Evolutionary conservation across 2,797 vertebrate species (phyloP).

Genomic region (Dipus sagitta): DNA sequence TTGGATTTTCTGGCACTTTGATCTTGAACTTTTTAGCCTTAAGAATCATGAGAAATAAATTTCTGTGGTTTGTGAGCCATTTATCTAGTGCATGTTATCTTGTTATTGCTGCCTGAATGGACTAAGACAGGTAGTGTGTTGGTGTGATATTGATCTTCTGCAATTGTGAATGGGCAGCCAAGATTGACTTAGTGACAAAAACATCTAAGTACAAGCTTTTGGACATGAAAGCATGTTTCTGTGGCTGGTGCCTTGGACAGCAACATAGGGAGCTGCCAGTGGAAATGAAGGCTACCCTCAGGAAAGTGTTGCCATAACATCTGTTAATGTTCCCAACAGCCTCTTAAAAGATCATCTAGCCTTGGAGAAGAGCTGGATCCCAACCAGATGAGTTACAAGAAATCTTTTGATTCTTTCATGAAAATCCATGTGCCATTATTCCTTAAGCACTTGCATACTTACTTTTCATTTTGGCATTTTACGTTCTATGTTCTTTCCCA

Average conservation of each 20-base stretch:
- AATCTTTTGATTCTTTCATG: neutral
- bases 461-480: neutral
- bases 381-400: neutral
- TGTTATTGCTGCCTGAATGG: neutral
- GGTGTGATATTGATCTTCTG: neutral
- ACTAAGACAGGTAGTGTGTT: neutral
- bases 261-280: neutral
- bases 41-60: neutral
- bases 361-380: neutral
- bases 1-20: neutral
- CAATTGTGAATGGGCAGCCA: neutral
- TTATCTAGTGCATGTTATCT: neutral
- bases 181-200: neutral
- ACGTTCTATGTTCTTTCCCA: neutral
- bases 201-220: neutral
- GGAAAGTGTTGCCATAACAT: neutral
- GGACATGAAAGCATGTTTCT: neutral
- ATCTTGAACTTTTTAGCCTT: too few species aligned
- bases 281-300: neutral
- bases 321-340: neutral
- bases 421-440: neutral
- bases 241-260: neutral
- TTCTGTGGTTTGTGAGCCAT: neutral
- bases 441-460: neutral
- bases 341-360: neutral